These are phyloP conservation scores for Drosophila sp. DNA, from an alignment of 1,140 invertebrate genomes.

Conservation along the genomic window DNA sequence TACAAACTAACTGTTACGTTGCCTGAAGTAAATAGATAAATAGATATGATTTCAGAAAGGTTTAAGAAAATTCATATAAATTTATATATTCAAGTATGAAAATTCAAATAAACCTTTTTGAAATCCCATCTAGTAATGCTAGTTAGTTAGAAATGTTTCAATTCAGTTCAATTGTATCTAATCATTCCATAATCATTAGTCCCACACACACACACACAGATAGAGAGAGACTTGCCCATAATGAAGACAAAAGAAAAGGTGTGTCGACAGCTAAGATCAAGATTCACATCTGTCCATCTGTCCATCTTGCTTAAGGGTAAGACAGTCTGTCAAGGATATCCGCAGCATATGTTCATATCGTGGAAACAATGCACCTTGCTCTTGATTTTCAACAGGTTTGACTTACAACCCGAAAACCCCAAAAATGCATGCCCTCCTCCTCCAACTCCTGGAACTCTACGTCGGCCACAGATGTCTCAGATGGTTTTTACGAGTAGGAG, in stretches of 20 bases:
- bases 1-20: no score
- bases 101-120: no score
- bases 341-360: conserved; percentile 51
- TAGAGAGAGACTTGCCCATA: not conserved
- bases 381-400: conserved; percentile 49
- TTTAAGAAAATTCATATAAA: no score
- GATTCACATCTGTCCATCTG: conserved; percentile 16
- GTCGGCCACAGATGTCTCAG: conserved; percentile 11
- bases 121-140: no score
- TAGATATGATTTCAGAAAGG: no score
- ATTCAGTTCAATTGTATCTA: not conserved
- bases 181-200: conserved; percentile 3
- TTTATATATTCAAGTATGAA: no score
- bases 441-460: conserved; percentile 11
- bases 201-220: not conserved
- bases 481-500: not conserved
- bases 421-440: conserved; percentile 21
- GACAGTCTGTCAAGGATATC: conserved; percentile 67
- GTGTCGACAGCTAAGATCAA: conserved; percentile 16
- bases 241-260: conserved; percentile 11
- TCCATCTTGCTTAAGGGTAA: conserved; percentile 18
- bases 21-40: no score
- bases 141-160: not conserved
- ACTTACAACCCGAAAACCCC: not conserved
- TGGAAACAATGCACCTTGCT: conserved; percentile 34